Conservation (phyloP, 1,140 invertebrate genomes). For the Cylas formicarius region DNA sequence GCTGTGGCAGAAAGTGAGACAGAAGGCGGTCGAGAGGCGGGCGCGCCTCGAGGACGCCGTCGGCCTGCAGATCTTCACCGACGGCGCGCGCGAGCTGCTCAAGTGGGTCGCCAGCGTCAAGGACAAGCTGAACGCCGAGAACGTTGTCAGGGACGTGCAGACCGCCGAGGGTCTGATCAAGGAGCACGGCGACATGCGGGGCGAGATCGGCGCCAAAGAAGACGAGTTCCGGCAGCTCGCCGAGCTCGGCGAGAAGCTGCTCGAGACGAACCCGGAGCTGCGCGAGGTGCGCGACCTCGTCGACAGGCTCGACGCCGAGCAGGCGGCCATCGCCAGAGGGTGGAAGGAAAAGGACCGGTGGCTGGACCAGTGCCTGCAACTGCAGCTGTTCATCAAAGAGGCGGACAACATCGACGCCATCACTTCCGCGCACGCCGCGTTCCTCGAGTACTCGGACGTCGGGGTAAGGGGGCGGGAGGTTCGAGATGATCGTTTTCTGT, state of each 20-base stretch:
- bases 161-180: slow-evolving; percentile 87
- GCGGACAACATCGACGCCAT: slow-evolving; percentile 95
- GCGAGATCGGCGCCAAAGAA: slow-evolving; percentile 86
- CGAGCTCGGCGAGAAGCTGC: slow-evolving; percentile 65
- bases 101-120: slow-evolving; percentile 74
- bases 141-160: slow-evolving; percentile 76
- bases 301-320: slow-evolving; percentile 66
- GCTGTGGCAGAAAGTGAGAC: slow-evolving; percentile 81
- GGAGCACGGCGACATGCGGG: slow-evolving; percentile 81
- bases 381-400: slow-evolving; percentile 90
- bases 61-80: slow-evolving; percentile 90
- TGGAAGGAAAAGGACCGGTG: slow-evolving; percentile 79
- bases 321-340: slow-evolving; percentile 65
- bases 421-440: slow-evolving; percentile 88
- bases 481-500: background rate
- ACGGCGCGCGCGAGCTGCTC: slow-evolving; percentile 70
- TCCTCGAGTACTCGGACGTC: slow-evolving; percentile 81
- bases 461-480: slow-evolving; percentile 56
- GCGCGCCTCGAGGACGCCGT: slow-evolving; percentile 84
- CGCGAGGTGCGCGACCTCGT: slow-evolving; percentile 65
- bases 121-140: slow-evolving; percentile 73
- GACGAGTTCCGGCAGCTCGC: slow-evolving; percentile 80
- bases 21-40: slow-evolving; percentile 73
- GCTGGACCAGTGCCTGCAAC: slow-evolving; percentile 75
- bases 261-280: slow-evolving; percentile 61